A percentile compares a stretch with the other conserved stretches of the same genome.
phyloP scores from a whole-genome alignment of 2,113 vertebrate species.

The Poecilia latipinna region DNA sequence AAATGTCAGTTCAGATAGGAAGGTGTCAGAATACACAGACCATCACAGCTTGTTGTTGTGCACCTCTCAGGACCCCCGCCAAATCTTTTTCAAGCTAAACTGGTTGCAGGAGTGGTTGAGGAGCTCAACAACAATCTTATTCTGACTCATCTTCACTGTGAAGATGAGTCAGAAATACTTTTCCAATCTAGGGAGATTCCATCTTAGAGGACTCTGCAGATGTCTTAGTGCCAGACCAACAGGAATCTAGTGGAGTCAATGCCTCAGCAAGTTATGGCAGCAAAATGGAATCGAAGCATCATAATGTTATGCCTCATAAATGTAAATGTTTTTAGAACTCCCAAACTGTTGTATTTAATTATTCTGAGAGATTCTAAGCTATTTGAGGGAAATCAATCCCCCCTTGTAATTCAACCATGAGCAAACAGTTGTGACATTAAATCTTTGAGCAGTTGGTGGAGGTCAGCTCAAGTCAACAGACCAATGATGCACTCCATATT shows the following conservation, averaged over 20 bases:
- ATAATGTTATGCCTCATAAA: neutral
- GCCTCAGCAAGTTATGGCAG: neutral
- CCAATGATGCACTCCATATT: conserved; percentile 58
- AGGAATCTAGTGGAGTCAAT: neutral
- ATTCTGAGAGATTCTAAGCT: neutral
- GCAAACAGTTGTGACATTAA: conserved; percentile 25
- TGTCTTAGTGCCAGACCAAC: neutral
- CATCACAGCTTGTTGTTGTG: neutral
- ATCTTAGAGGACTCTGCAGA: neutral
- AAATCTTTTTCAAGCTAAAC: neutral
- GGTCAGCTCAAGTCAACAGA: conserved; percentile 59
- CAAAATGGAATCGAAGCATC: neutral
- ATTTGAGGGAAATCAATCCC: neutral
- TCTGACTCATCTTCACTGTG: neutral
- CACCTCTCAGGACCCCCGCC: neutral
- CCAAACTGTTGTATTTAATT: neutral
- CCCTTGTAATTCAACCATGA: neutral
- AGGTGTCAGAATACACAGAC: neutral
- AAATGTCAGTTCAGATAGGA: neutral
- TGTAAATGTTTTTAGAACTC: neutral
- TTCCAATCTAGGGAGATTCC: neutral
- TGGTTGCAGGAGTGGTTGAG: neutral
- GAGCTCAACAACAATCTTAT: neutral
- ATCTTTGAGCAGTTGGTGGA: conserved; percentile 45
- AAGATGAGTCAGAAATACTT: neutral